A percentile compares a stretch with the other conserved stretches of the same genome.
Conservation (phyloP, 2,888 invertebrate genomes). For the Idaea aversata region DNA sequence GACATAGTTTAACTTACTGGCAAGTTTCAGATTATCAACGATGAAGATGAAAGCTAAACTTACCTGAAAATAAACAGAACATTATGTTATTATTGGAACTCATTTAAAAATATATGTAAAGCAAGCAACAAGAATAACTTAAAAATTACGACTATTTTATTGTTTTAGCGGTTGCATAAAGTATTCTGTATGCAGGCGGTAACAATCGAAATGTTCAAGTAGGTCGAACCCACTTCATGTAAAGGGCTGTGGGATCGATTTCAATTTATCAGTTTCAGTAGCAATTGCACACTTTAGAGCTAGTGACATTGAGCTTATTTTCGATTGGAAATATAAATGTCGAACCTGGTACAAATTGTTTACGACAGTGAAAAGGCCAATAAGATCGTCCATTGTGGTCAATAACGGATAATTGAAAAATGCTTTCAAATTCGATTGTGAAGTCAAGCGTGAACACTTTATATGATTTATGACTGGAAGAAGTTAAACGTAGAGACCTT, state of each 20-base stretch:
- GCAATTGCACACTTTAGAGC: constrained; percentile 27
- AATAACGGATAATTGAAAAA: constrained; percentile 78
- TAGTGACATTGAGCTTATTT: constrained; percentile 37
- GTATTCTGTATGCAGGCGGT: constrained; percentile 51
- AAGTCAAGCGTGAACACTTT: constrained; percentile 60
- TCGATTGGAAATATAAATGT: constrained; percentile 31
- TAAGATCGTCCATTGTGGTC: constrained; percentile 71
- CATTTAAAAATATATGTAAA: constrained; percentile 21
- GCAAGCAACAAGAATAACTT: constrained; percentile 18
- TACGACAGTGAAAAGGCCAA: constrained; percentile 67
- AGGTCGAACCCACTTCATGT: constrained; percentile 51
- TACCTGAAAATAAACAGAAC: constrained; percentile 61
- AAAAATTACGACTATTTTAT: constrained; percentile 45
- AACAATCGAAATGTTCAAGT: constrained; percentile 62
- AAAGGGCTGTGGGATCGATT: constrained; percentile 49
- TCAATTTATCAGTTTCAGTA: constrained; percentile 27
- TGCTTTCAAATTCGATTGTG: constrained; percentile 74
- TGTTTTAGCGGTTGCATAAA: constrained; percentile 55
- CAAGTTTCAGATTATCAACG: constrained; percentile 18
- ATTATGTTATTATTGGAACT: constrained; percentile 19
- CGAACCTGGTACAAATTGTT: constrained; percentile 59
- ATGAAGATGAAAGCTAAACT: constrained; percentile 42
- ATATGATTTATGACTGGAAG: constrained; percentile 66
- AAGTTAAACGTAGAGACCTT: constrained; percentile 50
- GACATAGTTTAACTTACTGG: not conserved